Base-by-base conservation (phyloP, 1,140 invertebrate species). In the Oryzaephilus surinamensis region DNA sequence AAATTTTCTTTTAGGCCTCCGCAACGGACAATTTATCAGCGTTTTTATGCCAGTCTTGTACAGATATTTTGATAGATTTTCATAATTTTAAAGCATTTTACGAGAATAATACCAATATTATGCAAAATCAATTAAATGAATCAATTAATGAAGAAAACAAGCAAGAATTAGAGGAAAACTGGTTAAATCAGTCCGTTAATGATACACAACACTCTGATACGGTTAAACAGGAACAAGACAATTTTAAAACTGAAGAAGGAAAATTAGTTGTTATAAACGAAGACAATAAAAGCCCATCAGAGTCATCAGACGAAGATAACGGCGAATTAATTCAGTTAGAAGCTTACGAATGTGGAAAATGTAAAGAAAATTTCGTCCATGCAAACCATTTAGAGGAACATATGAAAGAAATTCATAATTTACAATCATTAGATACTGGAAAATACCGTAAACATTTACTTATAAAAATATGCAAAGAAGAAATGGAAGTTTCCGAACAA, bases 81-180 rank as follows among this genome's bases (percentile, higher is more conserved):
- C 48, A 51, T 37, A 50, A 52, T 29, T 47, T 55, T 20, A 48
- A 50, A 43, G 38, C 38, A 17, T 29, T 51, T 18, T 52, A 43
- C 18, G 35, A 52, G 26, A 38, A 50, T 30, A 51, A 42, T 6
- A 45, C 48, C 18, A 23, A 43, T 10, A 45, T 49, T 29, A 26
- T 54, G 6, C 34, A 38, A 16, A 38, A 42, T 4, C 24, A 48
- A 12, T 14, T 45, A 41, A 34, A n/a, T 23, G 13, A 27, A 12
- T 36, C 8, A 31, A 28, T 17, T 28, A n/a, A 36, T 28, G 6
- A 15, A 27, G 4, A 18, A 31, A 24, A 21, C 15, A 15, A 26
- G 12, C 4, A 29, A 32, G 13, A 8, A 15, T 17, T 12, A 28
- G 8, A 34, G 10, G n/a, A 19, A 26, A 32, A 8, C 16, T 31